Conservation (phyloP, 2,113 vertebrate genomes). For the Cariama cristata region DNA sequence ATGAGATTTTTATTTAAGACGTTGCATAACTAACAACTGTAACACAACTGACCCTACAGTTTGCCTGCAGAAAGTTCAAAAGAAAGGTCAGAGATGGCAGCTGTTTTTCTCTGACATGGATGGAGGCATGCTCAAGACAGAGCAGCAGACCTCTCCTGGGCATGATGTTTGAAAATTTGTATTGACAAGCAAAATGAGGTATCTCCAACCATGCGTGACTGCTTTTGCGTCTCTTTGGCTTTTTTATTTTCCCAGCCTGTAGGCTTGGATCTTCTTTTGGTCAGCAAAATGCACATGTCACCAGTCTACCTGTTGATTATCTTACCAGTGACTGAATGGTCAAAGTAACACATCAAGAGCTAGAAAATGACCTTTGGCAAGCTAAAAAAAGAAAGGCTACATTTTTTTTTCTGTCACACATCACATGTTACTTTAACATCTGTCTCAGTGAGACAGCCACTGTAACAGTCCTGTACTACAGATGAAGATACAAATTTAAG, state of each 20-base stretch:
- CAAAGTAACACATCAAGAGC: background rate
- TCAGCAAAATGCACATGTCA: background rate
- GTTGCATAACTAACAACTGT: slow-evolving; percentile 2
- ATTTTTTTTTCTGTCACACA: background rate
- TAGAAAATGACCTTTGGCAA: slow-evolving; percentile 2
- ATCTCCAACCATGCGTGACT: slow-evolving; percentile 16
- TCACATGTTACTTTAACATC: background rate
- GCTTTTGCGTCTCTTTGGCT: slow-evolving; percentile 28
- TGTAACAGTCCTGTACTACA: background rate
- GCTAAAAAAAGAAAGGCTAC: background rate
- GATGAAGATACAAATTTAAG: background rate
- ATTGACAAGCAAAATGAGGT: slow-evolving; percentile 58
- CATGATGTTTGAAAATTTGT: slow-evolving; percentile 41
- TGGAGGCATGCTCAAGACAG: slow-evolving; percentile 34
- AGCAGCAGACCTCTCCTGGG: slow-evolving; percentile 35
- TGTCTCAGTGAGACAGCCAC: background rate
- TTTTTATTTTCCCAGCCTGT: slow-evolving; percentile 41
- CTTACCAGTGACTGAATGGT: background rate
- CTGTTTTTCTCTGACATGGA: background rate
- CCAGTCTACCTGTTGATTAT: background rate
- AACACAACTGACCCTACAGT: slow-evolving; percentile 21
- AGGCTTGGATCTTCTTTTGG: slow-evolving; percentile 46
- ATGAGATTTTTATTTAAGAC: slow-evolving; percentile 15
- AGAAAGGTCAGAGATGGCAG: background rate
- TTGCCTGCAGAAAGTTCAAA: slow-evolving; percentile 48